These are phyloP conservation scores for Odontocerum albicorne DNA, from an alignment of 2,888 invertebrate species.

Conservation along the genomic window DNA sequence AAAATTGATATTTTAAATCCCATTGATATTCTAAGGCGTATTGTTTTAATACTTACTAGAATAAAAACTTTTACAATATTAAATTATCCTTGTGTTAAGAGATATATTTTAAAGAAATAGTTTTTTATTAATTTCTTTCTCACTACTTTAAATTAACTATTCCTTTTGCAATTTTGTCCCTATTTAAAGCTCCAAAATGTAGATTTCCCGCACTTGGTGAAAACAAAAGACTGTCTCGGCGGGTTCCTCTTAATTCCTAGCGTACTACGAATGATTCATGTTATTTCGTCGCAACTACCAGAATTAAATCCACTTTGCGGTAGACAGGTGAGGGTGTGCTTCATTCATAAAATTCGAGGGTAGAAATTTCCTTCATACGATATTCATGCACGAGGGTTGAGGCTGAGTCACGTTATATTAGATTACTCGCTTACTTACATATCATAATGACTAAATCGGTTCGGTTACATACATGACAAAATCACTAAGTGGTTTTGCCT, in stretches of 20 bases:
- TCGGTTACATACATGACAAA: constrained; percentile 31
- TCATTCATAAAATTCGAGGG: constrained; percentile 34
- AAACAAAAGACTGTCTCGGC: too few species aligned
- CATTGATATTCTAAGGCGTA: too few species aligned
- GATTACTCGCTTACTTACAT: constrained; percentile 35
- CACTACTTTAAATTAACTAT: too few species aligned
- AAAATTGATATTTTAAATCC: too few species aligned
- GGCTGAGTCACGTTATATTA: constrained; percentile 33
- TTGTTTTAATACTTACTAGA: too few species aligned
- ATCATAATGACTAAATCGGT: constrained; percentile 31
- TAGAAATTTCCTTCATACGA: constrained; percentile 24
- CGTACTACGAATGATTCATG: constrained; percentile 12
- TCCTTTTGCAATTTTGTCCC: too few species aligned
- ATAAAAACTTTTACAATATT: background rate
- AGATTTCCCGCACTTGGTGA: too few species aligned
- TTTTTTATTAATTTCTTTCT: too few species aligned
- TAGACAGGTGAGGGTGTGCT: constrained; percentile 31
- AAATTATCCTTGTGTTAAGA: too few species aligned
- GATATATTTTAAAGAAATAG: too few species aligned
- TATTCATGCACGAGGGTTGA: constrained; percentile 24
- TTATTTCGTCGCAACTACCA: constrained; percentile 5
- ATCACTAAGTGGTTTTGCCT: too few species aligned
- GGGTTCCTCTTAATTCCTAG: background rate
- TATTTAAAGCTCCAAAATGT: too few species aligned
- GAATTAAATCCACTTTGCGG: constrained; percentile 23